Evolutionary conservation across 2,888 invertebrate species (phyloP), one percentile per base, ranked within the genome.

Genomic region (Hecatera dysodea): DNA sequence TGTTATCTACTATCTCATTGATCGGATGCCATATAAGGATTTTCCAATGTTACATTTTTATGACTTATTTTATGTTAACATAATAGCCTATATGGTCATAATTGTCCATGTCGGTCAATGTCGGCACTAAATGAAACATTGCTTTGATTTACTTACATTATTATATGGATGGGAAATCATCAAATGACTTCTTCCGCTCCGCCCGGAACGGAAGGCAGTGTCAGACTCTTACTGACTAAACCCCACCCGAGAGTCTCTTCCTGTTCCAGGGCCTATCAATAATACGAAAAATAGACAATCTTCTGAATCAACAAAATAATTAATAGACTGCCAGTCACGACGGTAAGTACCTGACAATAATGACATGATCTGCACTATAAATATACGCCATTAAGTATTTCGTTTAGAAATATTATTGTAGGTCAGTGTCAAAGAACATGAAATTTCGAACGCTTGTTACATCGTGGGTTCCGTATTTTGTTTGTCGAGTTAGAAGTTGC

Each of bases 391-490:
- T 67, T 6, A 6, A 2, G 6, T 64, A 64, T 39, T 55, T 69
- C 24, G 77, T 78, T 68, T 39, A 59, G 55, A 33, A 52, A 69
- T 57, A 27, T 39, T 60, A 81, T 76, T 76, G 39, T 78, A 19
- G 77, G 81, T 81, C 78, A 78, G 50, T 76, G 81, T 63, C 69
- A 66, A 27, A 50, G 22, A 65, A 63, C 36, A 52, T 50, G 52
- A 50, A 53, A 69, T 75, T 80, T 75, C 17, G 39, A 66, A 33
- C 24, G 77, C 53, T 46, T 46, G 65, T 59, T 65, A 52, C 36
- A 36, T n/a, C 42, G 50, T 52, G 77, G 77, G 77, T 81, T 69
- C 81, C 65, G 69, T 77, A 67, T 61, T 52, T 19, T 61, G n/a
- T 36, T 27, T 19, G 22, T 24, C 17, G 50, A n/a, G 11, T 75